These are phyloP conservation scores for Omphaloscelis lunosa DNA, from an alignment of 2,888 invertebrate species.

Conservation along the genomic window DNA sequence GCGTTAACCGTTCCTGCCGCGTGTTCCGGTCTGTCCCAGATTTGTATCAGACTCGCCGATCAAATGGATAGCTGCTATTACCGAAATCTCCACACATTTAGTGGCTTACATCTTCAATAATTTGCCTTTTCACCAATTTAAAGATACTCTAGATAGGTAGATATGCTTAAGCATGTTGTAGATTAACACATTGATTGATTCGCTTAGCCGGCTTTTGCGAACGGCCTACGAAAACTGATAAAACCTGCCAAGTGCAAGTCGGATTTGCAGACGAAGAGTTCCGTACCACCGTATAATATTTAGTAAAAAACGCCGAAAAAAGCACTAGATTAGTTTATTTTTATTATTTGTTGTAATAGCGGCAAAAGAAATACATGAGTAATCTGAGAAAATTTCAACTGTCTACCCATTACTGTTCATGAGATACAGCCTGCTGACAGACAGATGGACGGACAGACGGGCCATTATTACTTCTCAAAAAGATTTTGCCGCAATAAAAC, in stretches of 20 bases:
- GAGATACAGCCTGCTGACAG: too few species aligned
- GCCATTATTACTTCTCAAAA: not conserved
- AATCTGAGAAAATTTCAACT: too few species aligned
- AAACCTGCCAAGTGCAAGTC: not conserved
- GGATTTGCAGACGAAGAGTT: not conserved
- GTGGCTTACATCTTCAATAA: conserved; percentile 32
- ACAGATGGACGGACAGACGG: too few species aligned
- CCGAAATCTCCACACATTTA: conserved; percentile 32
- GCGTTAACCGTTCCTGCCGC: conserved; percentile 17
- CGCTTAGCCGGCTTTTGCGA: not conserved
- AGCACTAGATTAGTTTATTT: too few species aligned
- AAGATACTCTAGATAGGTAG: not conserved
- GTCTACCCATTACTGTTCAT: too few species aligned
- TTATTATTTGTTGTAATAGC: too few species aligned
- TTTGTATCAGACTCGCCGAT: conserved; percentile 51
- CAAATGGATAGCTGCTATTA: conserved; percentile 53
- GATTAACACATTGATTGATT: not conserved
- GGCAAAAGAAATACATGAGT: too few species aligned
- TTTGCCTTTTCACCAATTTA: conserved; percentile 13
- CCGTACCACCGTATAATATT: too few species aligned
- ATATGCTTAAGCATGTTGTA: not conserved
- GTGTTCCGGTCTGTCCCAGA: conserved; percentile 19
- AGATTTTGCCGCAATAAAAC: not conserved
- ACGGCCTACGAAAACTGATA: not conserved
- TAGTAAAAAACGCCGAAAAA: too few species aligned